A percentile compares a stretch with the other conserved stretches of the same genome.
These are phyloP conservation scores for Plebejus argus DNA, from an alignment of 2,888 invertebrate species.

Conservation along the genomic window DNA sequence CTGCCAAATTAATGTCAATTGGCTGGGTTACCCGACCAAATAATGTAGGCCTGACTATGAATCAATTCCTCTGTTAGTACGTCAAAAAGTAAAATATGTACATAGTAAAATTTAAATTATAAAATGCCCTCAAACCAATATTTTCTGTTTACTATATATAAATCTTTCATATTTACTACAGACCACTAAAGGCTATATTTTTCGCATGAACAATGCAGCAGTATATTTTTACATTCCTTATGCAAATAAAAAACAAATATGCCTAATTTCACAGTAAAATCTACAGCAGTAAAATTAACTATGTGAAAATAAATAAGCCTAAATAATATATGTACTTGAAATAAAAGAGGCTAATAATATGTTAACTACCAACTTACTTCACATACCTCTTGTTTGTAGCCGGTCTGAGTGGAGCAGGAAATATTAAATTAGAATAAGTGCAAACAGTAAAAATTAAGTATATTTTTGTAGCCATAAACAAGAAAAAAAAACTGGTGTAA, in stretches of 20 bases:
- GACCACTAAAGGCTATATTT: neutral
- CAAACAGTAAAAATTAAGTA: neutral
- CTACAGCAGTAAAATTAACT: neutral
- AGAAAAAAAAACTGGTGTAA: neutral
- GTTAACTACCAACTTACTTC: neutral
- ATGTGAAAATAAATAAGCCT: neutral
- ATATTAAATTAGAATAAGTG: conserved; percentile 11
- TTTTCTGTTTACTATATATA: neutral
- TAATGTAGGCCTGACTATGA: neutral
- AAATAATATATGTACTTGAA: neutral
- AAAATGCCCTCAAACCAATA: neutral
- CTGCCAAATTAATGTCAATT: too few relatives aligned
- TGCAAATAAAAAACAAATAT: neutral
- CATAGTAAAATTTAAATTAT: neutral
- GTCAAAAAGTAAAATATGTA: neutral
- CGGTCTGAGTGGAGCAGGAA: conserved; percentile 26
- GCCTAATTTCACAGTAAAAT: neutral
- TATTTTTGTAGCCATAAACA: neutral
- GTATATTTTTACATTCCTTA: neutral
- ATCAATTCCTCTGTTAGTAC: neutral
- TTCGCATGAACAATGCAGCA: neutral
- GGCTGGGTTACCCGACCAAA: too few relatives aligned
- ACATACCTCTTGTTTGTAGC: conserved; percentile 26
- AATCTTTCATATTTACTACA: neutral
- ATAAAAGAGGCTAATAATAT: neutral